Base-by-base conservation (phyloP, 2,113 vertebrate species). In the Emydura subglobosa region DNA sequence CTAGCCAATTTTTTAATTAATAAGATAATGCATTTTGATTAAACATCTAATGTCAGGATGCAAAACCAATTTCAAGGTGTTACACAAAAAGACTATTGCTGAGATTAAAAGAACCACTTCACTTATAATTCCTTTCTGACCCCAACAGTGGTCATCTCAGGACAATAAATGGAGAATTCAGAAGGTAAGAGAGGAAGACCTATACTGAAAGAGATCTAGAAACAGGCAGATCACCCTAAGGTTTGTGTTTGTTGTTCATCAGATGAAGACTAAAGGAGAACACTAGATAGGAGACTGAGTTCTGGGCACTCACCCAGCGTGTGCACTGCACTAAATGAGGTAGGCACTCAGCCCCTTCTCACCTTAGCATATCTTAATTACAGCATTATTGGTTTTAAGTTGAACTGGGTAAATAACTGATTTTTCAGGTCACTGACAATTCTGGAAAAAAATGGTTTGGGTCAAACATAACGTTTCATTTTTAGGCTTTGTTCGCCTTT, bases 281-380 rank as follows among this genome's bases (percentile, higher is more conserved):
- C 0, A 6, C 31, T 80, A 83, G n/a, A 0, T 8, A 39, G 47
- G 31, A 17, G 10, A n/a, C 0, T 68, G 81, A 31, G 22, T 57
- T 79, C 51, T 83, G 47, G 31, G 31, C 86, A 61, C 11, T 21
- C 47, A 16, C 10, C 78, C 68, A 2, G 10, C 68, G 47, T 81
- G 59, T 3, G 42, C 12, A 1, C 51, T 76, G 59, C 50, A 74
- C 7, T 50, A 79, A 14, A 10, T 53, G 27, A 47, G 34, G 78
- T 5, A 53, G n/a, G 29, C 29, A 12, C 0, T 24, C 4, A 6
- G n/a, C 4, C n/a, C 12, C 29, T 6, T 57, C 1, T 34, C 53
- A 54, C 5, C 17, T 11, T 74, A 25, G 49, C 6, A 0, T 1
- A 42, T 24, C 24, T 50, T 86, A 72, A 51, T 78, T 68, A 39